A percentile compares a stretch with the other conserved stretches of the same genome.
Evolutionary conservation across 30 jellyfish, hydroid and myxozoan genomes (phyloP).

Genomic region (Cassiopea andromeda): DNA sequence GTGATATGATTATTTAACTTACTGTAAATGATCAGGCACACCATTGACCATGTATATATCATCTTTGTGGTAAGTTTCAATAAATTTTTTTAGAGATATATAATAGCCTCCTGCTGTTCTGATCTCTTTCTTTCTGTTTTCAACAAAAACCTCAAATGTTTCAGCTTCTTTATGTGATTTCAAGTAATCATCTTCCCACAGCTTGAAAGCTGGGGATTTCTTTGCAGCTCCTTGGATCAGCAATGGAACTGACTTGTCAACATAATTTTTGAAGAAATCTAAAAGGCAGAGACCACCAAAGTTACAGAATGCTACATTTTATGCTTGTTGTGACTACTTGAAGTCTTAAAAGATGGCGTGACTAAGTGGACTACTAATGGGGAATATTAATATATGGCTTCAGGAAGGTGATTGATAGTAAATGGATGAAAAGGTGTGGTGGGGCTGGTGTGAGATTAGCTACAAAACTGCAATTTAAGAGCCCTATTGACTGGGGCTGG

Average conservation of each 20-base stretch:
- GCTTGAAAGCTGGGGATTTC: constrained; percentile 77
- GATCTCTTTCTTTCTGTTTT: constrained; percentile 79
- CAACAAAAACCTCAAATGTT: constrained; percentile 71
- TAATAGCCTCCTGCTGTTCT: constrained; percentile 73
- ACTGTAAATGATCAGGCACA: constrained; percentile 89
- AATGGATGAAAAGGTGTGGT: too few relatives aligned
- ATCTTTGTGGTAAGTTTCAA: constrained; percentile 67
- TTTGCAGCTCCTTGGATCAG: constrained; percentile 83
- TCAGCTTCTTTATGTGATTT: constrained; percentile 81
- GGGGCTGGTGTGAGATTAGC: too few relatives aligned
- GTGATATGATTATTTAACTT: constrained; percentile 6
- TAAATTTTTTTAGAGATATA: constrained; percentile 74
- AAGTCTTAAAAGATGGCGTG: too few relatives aligned
- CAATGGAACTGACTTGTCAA: constrained; percentile 80
- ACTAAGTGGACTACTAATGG: too few relatives aligned
- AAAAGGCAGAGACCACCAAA: background rate
- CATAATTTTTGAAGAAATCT: constrained; percentile 84
- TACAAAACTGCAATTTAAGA: too few relatives aligned
- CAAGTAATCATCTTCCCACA: constrained; percentile 87
- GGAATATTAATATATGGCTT: too few relatives aligned
- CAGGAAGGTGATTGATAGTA: too few relatives aligned
- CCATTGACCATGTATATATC: constrained; percentile 87
- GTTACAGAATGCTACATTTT: too few relatives aligned
- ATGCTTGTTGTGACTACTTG: too few relatives aligned
- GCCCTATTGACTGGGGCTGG: too few relatives aligned